A percentile compares a stretch with the other conserved stretches of the same genome.
phyloP scores from a whole-genome alignment of 2,888 invertebrate genomes.

The Dicyrtomina minuta region DNA sequence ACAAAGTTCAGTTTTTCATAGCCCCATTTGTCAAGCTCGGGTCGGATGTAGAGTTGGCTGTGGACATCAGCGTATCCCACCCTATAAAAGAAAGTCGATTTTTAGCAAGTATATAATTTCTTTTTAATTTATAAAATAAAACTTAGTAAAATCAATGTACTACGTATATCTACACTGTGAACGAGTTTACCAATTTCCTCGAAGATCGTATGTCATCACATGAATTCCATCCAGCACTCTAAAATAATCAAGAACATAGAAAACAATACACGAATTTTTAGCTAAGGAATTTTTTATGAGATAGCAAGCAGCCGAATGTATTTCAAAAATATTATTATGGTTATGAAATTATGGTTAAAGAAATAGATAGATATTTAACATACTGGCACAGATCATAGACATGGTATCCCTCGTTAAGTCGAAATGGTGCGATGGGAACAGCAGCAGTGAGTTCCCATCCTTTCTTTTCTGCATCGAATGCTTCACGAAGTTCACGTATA shows the following conservation, averaged over 20 bases:
- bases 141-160: no score
- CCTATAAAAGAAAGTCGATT: no score
- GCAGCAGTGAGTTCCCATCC: constrained; percentile 89
- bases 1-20: constrained; percentile 87
- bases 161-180: no score
- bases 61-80: constrained; percentile 87
- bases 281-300: no score
- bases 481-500: constrained; percentile 76
- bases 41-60: constrained; percentile 79
- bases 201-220: constrained; percentile 54
- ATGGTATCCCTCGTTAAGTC: constrained; percentile 85
- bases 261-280: no score
- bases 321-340: no score
- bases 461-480: constrained; percentile 72
- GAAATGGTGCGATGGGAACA: constrained; percentile 82
- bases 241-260: no score
- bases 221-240: constrained; percentile 50
- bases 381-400: constrained; percentile 86
- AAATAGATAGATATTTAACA: constrained; percentile 56
- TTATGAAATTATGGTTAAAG: no score
- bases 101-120: no score
- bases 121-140: no score
- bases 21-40: constrained; percentile 79
- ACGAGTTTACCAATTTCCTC: constrained; percentile 37
- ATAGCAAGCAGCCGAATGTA: no score